These are phyloP conservation scores for Sebastes hopkinsi DNA, from an alignment of 2,797 vertebrate species.

Conservation along the genomic window DNA sequence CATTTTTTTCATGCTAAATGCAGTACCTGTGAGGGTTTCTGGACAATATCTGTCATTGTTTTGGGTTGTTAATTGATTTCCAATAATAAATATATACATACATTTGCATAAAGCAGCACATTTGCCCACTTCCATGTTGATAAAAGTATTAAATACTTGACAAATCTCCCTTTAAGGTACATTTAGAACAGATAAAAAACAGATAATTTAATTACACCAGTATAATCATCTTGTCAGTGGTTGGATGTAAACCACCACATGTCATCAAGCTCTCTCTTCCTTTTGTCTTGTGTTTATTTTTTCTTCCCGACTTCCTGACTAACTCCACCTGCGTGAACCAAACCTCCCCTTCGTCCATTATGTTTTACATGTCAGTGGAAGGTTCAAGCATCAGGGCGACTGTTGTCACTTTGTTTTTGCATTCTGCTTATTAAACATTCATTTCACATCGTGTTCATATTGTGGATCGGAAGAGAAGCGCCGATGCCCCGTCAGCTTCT, in stretches of 20 bases:
- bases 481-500: background rate
- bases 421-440: slow-evolving; percentile 33
- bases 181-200: no score
- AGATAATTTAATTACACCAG: background rate
- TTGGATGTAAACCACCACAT: background rate
- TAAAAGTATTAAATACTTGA: no score
- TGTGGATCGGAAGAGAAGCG: background rate
- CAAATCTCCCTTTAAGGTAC: no score
- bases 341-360: background rate
- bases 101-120: no score
- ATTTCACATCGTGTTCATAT: slow-evolving; percentile 15
- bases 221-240: background rate
- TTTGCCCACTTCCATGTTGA: no score
- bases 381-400: slow-evolving; percentile 4
- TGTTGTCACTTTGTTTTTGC: slow-evolving; percentile 13
- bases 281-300: background rate
- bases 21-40: no score
- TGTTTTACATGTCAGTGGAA: slow-evolving; percentile 14
- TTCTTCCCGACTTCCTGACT: background rate
- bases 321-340: background rate
- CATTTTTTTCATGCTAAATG: no score
- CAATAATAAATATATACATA: no score
- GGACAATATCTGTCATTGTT: no score
- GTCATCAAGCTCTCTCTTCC: background rate
- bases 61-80: no score